These are phyloP conservation scores for Lepilemur septentrionalis DNA, from an alignment of 2,797 vertebrate genomes.

Conservation along the genomic window DNA sequence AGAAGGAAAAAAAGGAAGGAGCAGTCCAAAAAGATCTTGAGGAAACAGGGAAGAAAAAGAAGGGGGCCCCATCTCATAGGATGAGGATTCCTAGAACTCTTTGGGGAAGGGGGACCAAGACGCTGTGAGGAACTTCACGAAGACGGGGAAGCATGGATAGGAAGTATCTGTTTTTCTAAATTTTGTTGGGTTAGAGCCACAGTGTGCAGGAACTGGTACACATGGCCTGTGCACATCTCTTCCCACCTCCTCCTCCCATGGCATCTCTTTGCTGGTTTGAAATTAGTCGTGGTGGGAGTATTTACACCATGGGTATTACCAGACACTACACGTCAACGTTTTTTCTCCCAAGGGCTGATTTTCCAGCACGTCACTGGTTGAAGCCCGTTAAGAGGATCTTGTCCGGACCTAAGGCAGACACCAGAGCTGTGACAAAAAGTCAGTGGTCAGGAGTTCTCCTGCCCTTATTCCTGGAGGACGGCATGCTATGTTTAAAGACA, in stretches of 20 bases:
- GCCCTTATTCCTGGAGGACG: too few species aligned
- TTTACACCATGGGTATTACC: background rate
- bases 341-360: background rate
- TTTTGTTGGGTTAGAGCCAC: background rate
- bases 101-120: rapidly evolving
- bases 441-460: background rate
- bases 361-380: background rate
- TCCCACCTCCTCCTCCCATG: background rate
- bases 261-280: background rate
- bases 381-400: background rate
- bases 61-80: background rate
- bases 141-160: background rate
- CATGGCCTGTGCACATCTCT: background rate
- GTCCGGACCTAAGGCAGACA: background rate
- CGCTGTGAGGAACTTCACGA: background rate
- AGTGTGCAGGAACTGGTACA: too few species aligned
- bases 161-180: background rate
- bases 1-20: background rate
- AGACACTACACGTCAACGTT: background rate
- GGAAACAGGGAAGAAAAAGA: background rate
- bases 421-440: too few species aligned
- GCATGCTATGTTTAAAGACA: too few species aligned
- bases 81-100: background rate
- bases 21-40: background rate
- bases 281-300: background rate